A percentile compares a stretch with the other conserved stretches of the same genome.
These are phyloP conservation scores for Ditula angustiorana DNA, from an alignment of 2,888 invertebrate genomes.

Conservation along the genomic window DNA sequence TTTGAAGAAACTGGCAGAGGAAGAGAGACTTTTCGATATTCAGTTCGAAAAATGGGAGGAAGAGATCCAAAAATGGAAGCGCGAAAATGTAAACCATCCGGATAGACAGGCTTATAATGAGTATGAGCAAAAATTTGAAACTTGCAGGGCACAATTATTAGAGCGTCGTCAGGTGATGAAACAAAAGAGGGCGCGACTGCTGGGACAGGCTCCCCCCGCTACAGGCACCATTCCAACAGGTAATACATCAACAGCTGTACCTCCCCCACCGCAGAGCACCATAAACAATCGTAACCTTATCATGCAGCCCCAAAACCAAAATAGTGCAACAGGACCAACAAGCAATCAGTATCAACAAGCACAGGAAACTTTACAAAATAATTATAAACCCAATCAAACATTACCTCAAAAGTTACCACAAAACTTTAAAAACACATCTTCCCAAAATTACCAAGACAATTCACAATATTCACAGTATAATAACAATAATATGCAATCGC, in stretches of 20 bases:
- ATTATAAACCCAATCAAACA: constrained; percentile 25
- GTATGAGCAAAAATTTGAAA: constrained; percentile 95
- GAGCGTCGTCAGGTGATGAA: constrained; percentile 94
- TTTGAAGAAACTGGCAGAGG: constrained; percentile 80
- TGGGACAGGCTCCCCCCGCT: constrained; percentile 53
- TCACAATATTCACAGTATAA: constrained; percentile 54
- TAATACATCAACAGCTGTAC: constrained; percentile 54
- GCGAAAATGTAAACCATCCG: constrained; percentile 96
- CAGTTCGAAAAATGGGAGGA: constrained; percentile 97
- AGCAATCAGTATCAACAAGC: constrained; percentile 45
- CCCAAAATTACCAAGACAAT: constrained; percentile 49
- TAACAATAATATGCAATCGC: constrained; percentile 44
- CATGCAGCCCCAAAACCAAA: constrained; percentile 44
- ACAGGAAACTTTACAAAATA: constrained; percentile 44
- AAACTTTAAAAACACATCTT: constrained; percentile 36
- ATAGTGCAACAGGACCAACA: constrained; percentile 35
- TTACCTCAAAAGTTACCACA: constrained; percentile 20
- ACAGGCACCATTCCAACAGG: constrained; percentile 47
- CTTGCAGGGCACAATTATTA: constrained; percentile 91
- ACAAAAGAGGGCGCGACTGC: constrained; percentile 81
- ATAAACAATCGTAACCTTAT: constrained; percentile 47
- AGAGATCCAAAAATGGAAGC: constrained; percentile 96
- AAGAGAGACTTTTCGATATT: constrained; percentile 94
- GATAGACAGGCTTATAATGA: constrained; percentile 94
- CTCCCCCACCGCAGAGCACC: constrained; percentile 51